Base-by-base conservation (phyloP, 2,888 invertebrate species). In the Zygogramma bicolorata region DNA sequence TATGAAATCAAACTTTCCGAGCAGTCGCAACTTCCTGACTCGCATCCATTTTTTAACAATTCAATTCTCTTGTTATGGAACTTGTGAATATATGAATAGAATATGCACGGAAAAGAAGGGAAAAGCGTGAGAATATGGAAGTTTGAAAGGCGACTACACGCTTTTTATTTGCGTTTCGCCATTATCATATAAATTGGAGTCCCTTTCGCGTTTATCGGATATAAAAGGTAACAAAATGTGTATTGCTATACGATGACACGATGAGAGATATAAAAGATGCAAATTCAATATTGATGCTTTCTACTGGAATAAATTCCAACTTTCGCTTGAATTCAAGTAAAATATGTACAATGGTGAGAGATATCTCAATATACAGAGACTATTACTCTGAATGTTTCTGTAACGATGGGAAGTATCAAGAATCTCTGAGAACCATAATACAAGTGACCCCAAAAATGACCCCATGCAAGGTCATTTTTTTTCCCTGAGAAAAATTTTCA, bases 121-220 rank as follows among this genome's bases (percentile, higher is more conserved):
- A 46, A 20, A 53, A 15, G 53, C 25, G 53, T 53, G 53, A 22
- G 53, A 53, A 53, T 53, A 53, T 53, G 53, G 27, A 53, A 53
- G 53, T 53, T 27, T 53, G 53, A 53, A 25, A 53, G 27, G 53
- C 53, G 53, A 53, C 62, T 62, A 62, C 63, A 31, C 71, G 59
- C 65, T 71, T 65, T 71, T 72, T 65, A 63, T 68, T 68, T 65
- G 63, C 40, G 49, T 65, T 72, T 42, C 18, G 31, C 53, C 40
- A 72, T 72, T 72, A 72, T 65, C 68, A 68, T 72, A 72, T 68
- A 72, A 72, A 72, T 72, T 68, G 72, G 34, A 68, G 42, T 46
- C 15, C 59, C 68, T 25, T 40, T 13, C 49, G 46, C 68, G 60
- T 62, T 59, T 68, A 62, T 62, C 15, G 42, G 20, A 29, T 25